Percentiles rank a stretch among this genome's conserved stretches.
phyloP scores from a whole-genome alignment of 2,113 vertebrate genomes.

The Siniperca knerii region DNA sequence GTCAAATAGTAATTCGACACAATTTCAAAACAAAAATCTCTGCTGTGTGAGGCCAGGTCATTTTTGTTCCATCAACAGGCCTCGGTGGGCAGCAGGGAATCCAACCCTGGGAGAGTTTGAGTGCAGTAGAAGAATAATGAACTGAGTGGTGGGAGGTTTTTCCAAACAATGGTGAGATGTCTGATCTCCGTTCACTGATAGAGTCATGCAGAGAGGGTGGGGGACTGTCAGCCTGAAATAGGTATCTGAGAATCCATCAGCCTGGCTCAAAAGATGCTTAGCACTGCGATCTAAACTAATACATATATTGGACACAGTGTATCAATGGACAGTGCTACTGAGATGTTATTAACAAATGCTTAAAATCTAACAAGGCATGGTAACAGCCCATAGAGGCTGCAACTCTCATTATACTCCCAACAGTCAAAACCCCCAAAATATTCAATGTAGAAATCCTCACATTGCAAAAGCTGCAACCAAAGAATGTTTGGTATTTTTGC shows the following conservation, averaged over 20 bases:
- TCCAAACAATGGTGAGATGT: slow-evolving; percentile 52
- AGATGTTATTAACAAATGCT: neutral
- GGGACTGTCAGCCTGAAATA: slow-evolving; percentile 15
- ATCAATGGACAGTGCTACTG: neutral
- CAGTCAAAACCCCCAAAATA: neutral
- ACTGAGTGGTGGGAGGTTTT: slow-evolving; percentile 58
- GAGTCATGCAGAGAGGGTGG: slow-evolving; percentile 12
- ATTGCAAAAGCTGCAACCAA: neutral
- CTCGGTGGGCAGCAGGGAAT: slow-evolving; percentile 48
- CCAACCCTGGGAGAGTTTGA: slow-evolving; percentile 61
- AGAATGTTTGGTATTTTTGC: neutral
- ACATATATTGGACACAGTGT: neutral
- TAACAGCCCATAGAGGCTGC: too few species aligned
- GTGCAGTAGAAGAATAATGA: slow-evolving; percentile 54
- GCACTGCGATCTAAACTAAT: slow-evolving; percentile 23
- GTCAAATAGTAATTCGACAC: slow-evolving; percentile 59
- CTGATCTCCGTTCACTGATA: slow-evolving; percentile 47
- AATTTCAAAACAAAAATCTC: slow-evolving; percentile 51
- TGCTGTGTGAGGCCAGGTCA: slow-evolving; percentile 20
- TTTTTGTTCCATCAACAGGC: slow-evolving; percentile 53
- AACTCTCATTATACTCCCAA: neutral
- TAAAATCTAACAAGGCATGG: neutral
- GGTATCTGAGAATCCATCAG: slow-evolving; percentile 46
- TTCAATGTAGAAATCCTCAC: neutral
- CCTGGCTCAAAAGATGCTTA: slow-evolving; percentile 22